phyloP scores from a whole-genome alignment of 2,113 vertebrate genomes.

The Suncus etruscus region DNA sequence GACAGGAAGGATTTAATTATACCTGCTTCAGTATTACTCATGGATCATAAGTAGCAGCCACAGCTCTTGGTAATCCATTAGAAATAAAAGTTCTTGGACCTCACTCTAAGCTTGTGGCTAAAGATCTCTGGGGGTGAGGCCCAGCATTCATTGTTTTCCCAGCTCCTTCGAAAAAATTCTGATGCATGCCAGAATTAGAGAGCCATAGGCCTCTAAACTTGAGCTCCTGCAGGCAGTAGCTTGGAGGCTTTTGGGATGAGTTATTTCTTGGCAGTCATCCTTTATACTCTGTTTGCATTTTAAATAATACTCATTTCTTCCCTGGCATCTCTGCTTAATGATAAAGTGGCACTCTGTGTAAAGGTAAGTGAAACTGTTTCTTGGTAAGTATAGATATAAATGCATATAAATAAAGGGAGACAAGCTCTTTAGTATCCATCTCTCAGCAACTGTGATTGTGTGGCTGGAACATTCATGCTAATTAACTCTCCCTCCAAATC shows the following conservation, averaged over 20 bases:
- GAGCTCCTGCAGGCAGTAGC: slow-evolving; percentile 8
- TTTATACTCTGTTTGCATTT: slow-evolving; percentile 75
- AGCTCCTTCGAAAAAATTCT: background rate
- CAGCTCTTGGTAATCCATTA: background rate
- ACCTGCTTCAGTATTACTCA: background rate
- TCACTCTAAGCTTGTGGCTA: background rate
- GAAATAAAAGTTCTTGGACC: background rate
- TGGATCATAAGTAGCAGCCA: background rate
- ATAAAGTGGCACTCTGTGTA: slow-evolving; percentile 78
- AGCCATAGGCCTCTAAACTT: background rate
- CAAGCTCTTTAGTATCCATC: slow-evolving; percentile 37
- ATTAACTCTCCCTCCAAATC: slow-evolving; percentile 52
- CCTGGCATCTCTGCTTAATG: slow-evolving; percentile 72
- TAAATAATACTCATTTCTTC: slow-evolving; percentile 78
- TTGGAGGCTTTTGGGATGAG: slow-evolving; percentile 56
- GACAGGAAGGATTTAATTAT: background rate
- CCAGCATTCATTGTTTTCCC: background rate
- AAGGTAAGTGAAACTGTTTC: slow-evolving; percentile 73
- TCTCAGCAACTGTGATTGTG: slow-evolving; percentile 61
- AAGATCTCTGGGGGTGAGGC: background rate
- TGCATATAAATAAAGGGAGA: slow-evolving; percentile 51
- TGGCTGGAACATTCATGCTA: slow-evolving; percentile 46
- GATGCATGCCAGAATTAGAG: background rate
- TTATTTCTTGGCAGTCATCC: slow-evolving; percentile 76
- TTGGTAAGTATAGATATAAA: slow-evolving; percentile 62